Base-by-base conservation (phyloP, 2,888 invertebrate species). In the Micropterix aruncella region DNA sequence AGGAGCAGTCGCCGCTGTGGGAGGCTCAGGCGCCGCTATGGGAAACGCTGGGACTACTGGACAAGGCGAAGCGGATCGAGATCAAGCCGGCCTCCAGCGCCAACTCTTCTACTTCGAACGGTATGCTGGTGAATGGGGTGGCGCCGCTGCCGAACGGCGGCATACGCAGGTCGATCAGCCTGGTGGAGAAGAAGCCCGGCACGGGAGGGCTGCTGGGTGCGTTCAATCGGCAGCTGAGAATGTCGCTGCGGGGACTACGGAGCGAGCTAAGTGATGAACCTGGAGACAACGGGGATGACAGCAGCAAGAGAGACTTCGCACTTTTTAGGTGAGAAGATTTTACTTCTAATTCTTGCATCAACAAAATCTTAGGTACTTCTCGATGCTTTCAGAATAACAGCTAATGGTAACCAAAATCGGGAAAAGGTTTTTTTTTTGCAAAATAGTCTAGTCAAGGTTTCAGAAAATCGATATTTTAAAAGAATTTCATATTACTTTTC, bases 181-280 rank as follows among this genome's bases (percentile, higher is more conserved):
- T 70, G 47, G 70, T 66, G 54, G 70, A 67, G 53, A 62, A 68
- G 44, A 65, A 67, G 55, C 67, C 65, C 53, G 69, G 67, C 55
- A 68, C 71, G 43, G 60, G 59, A 46, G 73, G 76, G 50, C 61
- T 77, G 36, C 62, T 76, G 49, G 69, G 68, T 45, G 65, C 73
- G 36, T 64, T 76, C 52, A 73, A 74, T 49, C 65, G 66, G 55
- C 71, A 69, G 53, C 63, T 71, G 52, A 61, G 70, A 50, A 62
- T 66, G 48, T 73, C 73, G 39, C 63, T 73, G 46, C 65, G 71
- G 42, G 74, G 64, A 40, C 62, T 73, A 54, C 59, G 70, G 56
- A 65, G 73, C 56, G 61, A 71, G 59, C 66, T 54, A 49, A 49
- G 47, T 19, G 46, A 47, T 40, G 27, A 27, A 27, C 27, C 27